phyloP scores from a whole-genome alignment of 1,140 invertebrate species.

The Drosophila quadrilineata region DNA sequence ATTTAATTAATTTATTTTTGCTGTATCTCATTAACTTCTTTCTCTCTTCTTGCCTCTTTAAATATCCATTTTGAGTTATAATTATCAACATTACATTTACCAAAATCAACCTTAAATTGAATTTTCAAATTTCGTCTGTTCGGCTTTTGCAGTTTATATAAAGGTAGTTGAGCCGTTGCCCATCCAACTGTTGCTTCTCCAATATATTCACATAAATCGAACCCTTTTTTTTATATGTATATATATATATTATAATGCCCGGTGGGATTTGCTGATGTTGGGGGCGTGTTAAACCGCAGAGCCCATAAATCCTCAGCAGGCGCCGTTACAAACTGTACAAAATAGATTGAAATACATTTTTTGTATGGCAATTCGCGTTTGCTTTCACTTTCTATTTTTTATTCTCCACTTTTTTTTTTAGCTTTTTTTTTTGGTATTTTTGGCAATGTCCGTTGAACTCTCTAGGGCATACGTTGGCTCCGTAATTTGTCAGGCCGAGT shows the following conservation, averaged over 20 bases:
- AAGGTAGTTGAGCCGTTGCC: conserved; percentile 4
- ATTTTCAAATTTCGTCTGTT: not conserved
- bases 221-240: conserved; percentile 44
- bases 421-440: conserved; percentile 17
- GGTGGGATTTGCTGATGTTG: conserved; percentile 27
- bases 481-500: conserved; percentile 61
- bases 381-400: conserved; percentile 27
- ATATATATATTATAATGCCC: conserved; percentile 7
- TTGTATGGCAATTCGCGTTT: conserved; percentile 42
- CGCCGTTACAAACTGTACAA: conserved; percentile 47
- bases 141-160: not conserved
- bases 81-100: too few species aligned
- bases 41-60: not conserved
- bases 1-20: conserved; percentile 8
- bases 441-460: conserved; percentile 41
- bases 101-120: too few species aligned
- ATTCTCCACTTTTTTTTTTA: conserved; percentile 26
- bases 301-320: conserved; percentile 57
- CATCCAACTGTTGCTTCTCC: conserved; percentile 51
- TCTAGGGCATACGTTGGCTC: conserved; percentile 25
- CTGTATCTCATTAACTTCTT: not conserved
- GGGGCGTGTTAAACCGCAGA: conserved; percentile 58
- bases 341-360: conserved; percentile 76
- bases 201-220: conserved; percentile 40
- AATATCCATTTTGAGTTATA: not conserved